Conservation (phyloP, 2,113 vertebrate genomes). For the Oostethus manadensis region DNA sequence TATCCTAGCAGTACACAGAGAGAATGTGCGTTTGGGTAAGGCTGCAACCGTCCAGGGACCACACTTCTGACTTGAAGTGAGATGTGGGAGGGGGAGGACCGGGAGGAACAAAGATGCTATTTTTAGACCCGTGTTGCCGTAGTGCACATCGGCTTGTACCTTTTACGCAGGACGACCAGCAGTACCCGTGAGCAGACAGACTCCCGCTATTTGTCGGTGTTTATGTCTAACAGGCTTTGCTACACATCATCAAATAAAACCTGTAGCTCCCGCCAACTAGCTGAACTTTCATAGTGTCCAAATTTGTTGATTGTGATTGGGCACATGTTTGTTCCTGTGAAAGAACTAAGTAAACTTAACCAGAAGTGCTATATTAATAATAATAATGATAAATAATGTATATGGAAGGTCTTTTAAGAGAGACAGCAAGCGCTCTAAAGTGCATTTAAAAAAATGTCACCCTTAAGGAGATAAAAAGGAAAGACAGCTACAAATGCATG, state of each 20-base stretch:
- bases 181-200: neutral
- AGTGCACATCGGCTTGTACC: conserved; percentile 30
- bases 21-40: conserved; percentile 20
- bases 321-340: neutral
- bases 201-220: neutral
- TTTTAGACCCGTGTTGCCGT: conserved; percentile 67
- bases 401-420: too few relatives aligned
- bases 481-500: too few relatives aligned
- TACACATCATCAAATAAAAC: neutral
- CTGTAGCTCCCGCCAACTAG: neutral
- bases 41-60: conserved; percentile 58
- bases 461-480: too few relatives aligned
- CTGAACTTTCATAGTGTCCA: neutral
- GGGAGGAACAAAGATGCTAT: conserved; percentile 62
- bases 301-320: neutral
- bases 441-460: too few relatives aligned
- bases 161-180: conserved; percentile 1
- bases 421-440: too few relatives aligned
- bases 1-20: conserved; percentile 8
- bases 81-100: conserved; percentile 41
- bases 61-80: conserved; percentile 59
- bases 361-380: too few relatives aligned
- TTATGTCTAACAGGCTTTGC: neutral
- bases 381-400: too few relatives aligned
- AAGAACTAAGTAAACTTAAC: too few relatives aligned